These are phyloP conservation scores for Macrostomum cliftonense DNA, from an alignment of 2,888 invertebrate species.

Conservation along the genomic window DNA sequence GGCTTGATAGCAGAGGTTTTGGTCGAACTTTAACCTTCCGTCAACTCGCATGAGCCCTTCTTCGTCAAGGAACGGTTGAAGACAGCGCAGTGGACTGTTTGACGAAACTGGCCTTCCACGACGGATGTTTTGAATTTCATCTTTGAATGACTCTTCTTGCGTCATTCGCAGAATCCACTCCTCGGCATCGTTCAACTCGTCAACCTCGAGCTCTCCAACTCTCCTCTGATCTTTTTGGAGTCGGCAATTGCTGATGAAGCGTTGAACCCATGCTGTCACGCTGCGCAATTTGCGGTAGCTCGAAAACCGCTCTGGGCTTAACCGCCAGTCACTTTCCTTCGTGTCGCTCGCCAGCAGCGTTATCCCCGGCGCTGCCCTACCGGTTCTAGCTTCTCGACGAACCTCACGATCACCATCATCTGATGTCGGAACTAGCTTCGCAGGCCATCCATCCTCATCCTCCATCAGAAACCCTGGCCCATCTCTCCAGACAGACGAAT, in stretches of 20 bases:
- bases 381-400: too few species aligned
- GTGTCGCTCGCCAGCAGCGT: too few species aligned
- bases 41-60: not conserved
- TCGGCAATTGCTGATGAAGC: conserved; percentile 1
- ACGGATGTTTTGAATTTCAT: not conserved
- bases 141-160: conserved; percentile 3
- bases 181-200: conserved; percentile 1
- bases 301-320: too few species aligned
- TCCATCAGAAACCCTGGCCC: conserved; percentile 5
- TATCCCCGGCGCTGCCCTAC: too few species aligned
- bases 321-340: too few species aligned
- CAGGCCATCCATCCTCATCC: not conserved
- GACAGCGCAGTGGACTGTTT: not conserved
- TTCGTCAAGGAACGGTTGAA: conserved; percentile 2
- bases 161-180: not conserved
- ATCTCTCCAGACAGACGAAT: conserved; percentile 6
- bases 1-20: not conserved
- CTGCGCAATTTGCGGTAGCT: not conserved
- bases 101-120: too few species aligned
- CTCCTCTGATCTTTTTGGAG: not conserved
- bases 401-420: too few species aligned
- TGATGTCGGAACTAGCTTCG: too few species aligned
- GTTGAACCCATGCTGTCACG: conserved; percentile 5
- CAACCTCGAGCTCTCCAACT: not conserved
- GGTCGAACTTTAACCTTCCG: conserved; percentile 2